phyloP scores from a whole-genome alignment of 2,797 vertebrate species.

The Acanthornis magna region DNA sequence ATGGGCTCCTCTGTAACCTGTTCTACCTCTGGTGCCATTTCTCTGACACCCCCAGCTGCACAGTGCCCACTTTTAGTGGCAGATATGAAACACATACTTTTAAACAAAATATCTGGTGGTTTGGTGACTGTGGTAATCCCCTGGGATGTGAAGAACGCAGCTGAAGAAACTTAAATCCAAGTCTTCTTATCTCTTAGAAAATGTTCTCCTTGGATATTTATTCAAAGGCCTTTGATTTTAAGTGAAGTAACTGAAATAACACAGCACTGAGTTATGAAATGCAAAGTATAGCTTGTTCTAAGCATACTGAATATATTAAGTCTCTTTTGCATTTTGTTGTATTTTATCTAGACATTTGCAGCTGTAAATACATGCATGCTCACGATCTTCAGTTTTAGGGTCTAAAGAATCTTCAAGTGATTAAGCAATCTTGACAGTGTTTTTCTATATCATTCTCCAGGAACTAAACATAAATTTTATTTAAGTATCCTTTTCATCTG shows the following conservation, averaged over 20 bases:
- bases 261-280: not conserved
- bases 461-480: not conserved
- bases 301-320: not conserved
- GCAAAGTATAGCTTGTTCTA: not conserved
- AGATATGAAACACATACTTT: not conserved
- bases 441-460: not conserved
- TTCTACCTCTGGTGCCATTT: rapidly evolving
- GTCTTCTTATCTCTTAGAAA: not conserved
- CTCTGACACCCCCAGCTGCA: not conserved
- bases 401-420: not conserved
- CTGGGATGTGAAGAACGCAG: not conserved
- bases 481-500: not conserved
- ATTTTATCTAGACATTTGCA: not conserved
- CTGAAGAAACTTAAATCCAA: not conserved
- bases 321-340: not conserved
- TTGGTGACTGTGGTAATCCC: not conserved
- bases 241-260: not conserved
- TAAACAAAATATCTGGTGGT: not conserved
- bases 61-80: not conserved
- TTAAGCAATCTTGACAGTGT: not conserved
- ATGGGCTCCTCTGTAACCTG: not conserved
- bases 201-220: not conserved
- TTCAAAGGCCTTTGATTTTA: not conserved
- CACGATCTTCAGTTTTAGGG: not conserved
- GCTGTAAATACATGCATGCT: not conserved